Evolutionary conservation across 1,140 invertebrate genomes (phyloP).

Genomic region (honey bee (Apis mellifera)): DNA sequence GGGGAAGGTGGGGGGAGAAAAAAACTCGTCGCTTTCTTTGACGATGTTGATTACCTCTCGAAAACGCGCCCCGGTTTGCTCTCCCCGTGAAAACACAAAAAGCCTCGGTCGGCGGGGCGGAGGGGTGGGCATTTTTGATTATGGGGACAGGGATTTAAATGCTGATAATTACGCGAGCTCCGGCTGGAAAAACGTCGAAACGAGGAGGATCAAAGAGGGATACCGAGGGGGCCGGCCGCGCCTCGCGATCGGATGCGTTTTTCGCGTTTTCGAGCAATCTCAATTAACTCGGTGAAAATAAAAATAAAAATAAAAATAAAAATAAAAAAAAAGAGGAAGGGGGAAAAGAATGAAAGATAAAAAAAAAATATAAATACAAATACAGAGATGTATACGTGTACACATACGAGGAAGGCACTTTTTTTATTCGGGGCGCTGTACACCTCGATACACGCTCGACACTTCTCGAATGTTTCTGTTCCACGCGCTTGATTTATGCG

Average conservation of each 20-base stretch:
- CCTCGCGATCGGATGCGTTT: conserved; percentile 13
- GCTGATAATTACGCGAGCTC: conserved; percentile 31
- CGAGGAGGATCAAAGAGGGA: conserved; percentile 31
- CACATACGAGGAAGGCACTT: neutral
- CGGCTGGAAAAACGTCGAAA: neutral
- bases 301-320: neutral
- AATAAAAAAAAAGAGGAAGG: no score
- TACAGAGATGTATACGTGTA: neutral
- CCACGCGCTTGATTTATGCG: conserved; percentile 4
- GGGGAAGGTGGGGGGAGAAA: no score
- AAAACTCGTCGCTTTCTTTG: conserved; percentile 17
- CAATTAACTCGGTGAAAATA: conserved; percentile 1
- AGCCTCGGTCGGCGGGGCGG: neutral
- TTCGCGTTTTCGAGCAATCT: conserved; percentile 15
- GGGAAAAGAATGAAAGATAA: neutral
- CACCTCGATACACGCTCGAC: neutral
- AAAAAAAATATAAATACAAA: no score
- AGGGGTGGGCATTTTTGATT: conserved; percentile 35
- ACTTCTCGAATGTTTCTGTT: conserved; percentile 9
- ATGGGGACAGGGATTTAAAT: conserved; percentile 28
- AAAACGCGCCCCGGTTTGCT: neutral
- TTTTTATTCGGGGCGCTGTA: neutral
- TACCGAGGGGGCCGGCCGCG: neutral
- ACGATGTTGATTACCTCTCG: conserved; percentile 26
- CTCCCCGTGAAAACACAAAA: neutral